Base-by-base conservation (phyloP, 1,140 invertebrate genomes). In the Drosophila suzukii region DNA sequence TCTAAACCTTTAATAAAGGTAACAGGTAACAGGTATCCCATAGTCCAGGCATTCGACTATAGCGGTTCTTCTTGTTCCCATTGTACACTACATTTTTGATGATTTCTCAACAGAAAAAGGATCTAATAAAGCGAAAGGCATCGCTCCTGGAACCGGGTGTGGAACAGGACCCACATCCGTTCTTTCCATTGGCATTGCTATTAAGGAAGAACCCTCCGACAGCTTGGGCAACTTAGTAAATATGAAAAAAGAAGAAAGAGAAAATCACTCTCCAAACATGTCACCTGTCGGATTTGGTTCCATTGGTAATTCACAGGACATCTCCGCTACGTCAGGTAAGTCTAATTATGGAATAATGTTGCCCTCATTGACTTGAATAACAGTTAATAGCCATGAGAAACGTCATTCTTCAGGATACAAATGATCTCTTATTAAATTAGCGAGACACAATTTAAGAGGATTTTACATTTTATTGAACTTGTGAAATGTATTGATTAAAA, bases 171-270 rank as follows among this genome's bases (percentile, higher is more conserved):
- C 54, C n/a, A 20, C 56, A 6, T 30, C 41, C 7, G 43, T 36
- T 43, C 49, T 50, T n/a, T 7, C 46, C 17, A 7, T 49, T 38
- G 8, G 24, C 4, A 32, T 55, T 24, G 13, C 55, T 10, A 65
- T 90, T 24, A 91, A 91, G 39, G 90, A 91, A 38, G 89, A 91
- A 34, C 68, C 89, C 1, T 4, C 60, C 3, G 78, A 82, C 50
- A 50, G 78, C 8, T 11, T 91, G 3, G 57, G 50, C 20, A 77
- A 60, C 49, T 75, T 91, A n/a, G 88, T 77, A 2, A 91, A 84
- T 58, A 58, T 91, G 39, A 91, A 91, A 58, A 91, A 91, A 47
- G 90, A 91, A 54, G 82, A 90, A n/a, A 68, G 90, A 44, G 80
- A 88, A 8, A 66, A 73, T 15, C 57, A 78, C 15, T 88, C 90